Evolutionary conservation across 2,797 vertebrate species (phyloP).

Genomic region (Mormyrops boulengeri): DNA sequence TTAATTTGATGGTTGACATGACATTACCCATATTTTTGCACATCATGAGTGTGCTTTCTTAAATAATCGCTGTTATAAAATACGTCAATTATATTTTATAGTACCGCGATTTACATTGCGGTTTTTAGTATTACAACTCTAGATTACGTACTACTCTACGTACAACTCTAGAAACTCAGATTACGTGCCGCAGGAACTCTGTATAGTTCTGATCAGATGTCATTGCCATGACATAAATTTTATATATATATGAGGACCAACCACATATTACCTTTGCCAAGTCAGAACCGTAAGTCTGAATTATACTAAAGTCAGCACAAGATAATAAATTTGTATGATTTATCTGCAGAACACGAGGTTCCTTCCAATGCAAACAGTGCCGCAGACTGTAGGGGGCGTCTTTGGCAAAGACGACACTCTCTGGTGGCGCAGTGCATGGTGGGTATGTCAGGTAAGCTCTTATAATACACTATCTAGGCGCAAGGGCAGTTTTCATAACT

Average conservation of each 20-base stretch:
- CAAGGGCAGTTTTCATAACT: conserved; percentile 49
- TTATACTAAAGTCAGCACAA: neutral
- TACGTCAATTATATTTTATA: neutral
- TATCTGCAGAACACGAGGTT: neutral
- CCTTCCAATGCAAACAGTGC: neutral
- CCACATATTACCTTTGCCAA: neutral
- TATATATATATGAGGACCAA: neutral
- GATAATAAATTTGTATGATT: neutral
- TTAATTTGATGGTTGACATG: neutral
- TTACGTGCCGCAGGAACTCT: neutral
- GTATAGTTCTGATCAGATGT: neutral
- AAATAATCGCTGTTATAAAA: neutral
- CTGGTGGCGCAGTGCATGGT: conserved; percentile 47
- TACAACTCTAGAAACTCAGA: neutral
- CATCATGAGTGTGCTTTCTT: neutral
- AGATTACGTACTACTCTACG: too few species aligned
- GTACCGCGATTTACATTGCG: neutral
- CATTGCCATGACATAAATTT: neutral
- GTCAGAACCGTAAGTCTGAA: neutral
- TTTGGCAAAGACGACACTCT: conserved; percentile 14
- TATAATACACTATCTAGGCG: conserved; percentile 32
- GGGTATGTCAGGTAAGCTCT: conserved; percentile 56
- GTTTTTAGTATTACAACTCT: neutral
- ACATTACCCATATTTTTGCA: neutral
- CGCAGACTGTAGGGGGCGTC: conserved; percentile 34